phyloP scores from a whole-genome alignment of 2,888 invertebrate genomes.

The Ennomos erosarius region DNA sequence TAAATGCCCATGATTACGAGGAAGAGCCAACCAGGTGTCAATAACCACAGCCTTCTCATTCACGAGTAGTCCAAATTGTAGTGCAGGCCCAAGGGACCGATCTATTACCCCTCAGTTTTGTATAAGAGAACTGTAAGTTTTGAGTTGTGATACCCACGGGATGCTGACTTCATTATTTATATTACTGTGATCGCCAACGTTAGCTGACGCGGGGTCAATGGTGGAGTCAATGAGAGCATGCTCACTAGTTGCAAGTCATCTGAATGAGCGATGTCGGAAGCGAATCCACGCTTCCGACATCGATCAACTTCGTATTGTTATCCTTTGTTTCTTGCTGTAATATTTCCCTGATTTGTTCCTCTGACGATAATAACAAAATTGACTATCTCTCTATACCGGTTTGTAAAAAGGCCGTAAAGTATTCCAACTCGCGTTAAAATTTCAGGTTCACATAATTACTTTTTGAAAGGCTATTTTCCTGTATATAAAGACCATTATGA shows the following conservation, averaged over 20 bases:
- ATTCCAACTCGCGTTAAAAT: conserved; percentile 11
- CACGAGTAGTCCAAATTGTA: conserved; percentile 54
- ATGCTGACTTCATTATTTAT: conserved; percentile 75
- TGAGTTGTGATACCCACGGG: conserved; percentile 64
- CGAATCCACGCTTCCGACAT: conserved; percentile 80
- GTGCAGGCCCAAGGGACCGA: conserved; percentile 65
- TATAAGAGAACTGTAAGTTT: conserved; percentile 60
- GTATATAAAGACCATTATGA: conserved; percentile 34
- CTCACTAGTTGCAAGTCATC: conserved; percentile 79
- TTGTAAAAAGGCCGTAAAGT: conserved; percentile 14
- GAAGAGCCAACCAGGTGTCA: conserved; percentile 51
- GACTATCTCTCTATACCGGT: conserved; percentile 5
- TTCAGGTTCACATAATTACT: conserved; percentile 19
- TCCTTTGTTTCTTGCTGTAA: conserved; percentile 62
- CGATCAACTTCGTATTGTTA: conserved; percentile 61
- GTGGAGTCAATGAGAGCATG: conserved; percentile 82
- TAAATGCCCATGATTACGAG: conserved; percentile 12
- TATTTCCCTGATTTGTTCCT: conserved; percentile 27
- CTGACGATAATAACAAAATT: conserved; percentile 10
- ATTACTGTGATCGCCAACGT: conserved; percentile 72
- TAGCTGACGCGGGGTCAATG: conserved; percentile 74
- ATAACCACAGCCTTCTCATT: conserved; percentile 47
- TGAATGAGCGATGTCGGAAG: conserved; percentile 71
- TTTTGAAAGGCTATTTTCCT: conserved; percentile 32
- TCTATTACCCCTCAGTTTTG: conserved; percentile 64